Percentiles rank a stretch among this genome's conserved stretches.
These are phyloP conservation scores for Lepidurus apus DNA, from an alignment of 1,140 invertebrate genomes.

Conservation along the genomic window DNA sequence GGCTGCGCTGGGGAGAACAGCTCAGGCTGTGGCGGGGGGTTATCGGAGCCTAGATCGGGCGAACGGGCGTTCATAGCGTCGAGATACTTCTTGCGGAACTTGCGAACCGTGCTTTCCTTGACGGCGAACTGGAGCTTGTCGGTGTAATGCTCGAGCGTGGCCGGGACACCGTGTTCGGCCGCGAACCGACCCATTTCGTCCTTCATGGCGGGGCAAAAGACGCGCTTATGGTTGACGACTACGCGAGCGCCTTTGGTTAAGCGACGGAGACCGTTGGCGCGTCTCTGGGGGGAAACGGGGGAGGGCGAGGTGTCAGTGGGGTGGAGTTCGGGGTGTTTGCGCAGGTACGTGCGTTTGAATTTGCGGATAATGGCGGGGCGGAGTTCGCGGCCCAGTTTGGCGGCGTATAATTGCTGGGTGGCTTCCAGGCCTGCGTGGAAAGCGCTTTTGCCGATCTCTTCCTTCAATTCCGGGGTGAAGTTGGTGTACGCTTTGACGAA, in stretches of 20 bases:
- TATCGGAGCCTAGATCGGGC: neutral
- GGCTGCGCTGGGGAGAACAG: neutral
- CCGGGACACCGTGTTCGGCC: conserved; percentile 39
- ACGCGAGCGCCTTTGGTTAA: neutral
- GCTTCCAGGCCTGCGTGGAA: conserved; percentile 41
- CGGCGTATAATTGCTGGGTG: conserved; percentile 41
- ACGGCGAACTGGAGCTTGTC: conserved; percentile 42
- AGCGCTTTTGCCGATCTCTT: conserved; percentile 44
- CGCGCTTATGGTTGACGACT: neutral
- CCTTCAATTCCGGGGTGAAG: conserved; percentile 42
- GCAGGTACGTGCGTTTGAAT: conserved; percentile 42
- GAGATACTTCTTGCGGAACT: conserved; percentile 41
- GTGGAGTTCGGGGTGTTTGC: conserved; percentile 36
- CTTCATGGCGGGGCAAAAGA: conserved; percentile 37
- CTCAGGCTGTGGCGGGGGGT: neutral
- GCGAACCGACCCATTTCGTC: conserved; percentile 44
- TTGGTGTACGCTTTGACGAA: conserved; percentile 42
- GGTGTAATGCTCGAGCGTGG: conserved; percentile 41
- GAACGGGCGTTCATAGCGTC: neutral
- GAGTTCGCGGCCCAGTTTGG: conserved; percentile 40
- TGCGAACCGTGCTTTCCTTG: conserved; percentile 43
- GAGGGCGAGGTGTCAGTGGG: neutral
- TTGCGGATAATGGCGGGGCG: conserved; percentile 42
- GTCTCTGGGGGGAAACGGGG: neutral
- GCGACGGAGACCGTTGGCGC: neutral